Evolutionary conservation across 2,797 vertebrate species (phyloP).

Genomic region (Euphonia xanthogaster): DNA sequence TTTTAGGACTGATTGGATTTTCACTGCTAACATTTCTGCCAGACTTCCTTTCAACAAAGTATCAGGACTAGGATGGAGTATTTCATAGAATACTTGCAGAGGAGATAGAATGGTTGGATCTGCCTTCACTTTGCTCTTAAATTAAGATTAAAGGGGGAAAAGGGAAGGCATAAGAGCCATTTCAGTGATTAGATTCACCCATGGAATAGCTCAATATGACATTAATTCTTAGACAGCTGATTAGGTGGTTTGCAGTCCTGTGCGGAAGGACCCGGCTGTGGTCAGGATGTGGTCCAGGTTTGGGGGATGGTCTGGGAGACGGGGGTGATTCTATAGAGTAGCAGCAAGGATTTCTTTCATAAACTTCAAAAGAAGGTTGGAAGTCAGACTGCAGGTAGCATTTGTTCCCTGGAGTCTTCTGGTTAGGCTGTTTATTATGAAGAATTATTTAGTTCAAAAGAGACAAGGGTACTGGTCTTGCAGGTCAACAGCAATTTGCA

Average conservation of each 20-base stretch:
- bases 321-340: neutral
- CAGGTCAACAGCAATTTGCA: slow-evolving; percentile 28
- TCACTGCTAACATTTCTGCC: slow-evolving; percentile 29
- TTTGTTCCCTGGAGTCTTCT: neutral
- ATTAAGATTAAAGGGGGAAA: neutral
- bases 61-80: neutral
- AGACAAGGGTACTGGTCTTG: neutral
- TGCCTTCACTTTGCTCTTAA: neutral
- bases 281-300: neutral
- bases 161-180: neutral
- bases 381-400: neutral
- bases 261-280: neutral
- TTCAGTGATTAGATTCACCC: neutral
- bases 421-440: neutral
- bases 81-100: neutral
- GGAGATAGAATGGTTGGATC: neutral
- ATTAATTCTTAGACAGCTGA: neutral
- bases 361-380: neutral
- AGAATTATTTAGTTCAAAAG: neutral
- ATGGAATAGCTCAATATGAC: neutral
- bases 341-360: neutral
- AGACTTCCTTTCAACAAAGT: slow-evolving; percentile 17
- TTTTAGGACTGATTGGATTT: slow-evolving; percentile 26
- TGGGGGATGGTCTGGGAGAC: neutral
- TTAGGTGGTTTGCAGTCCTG: neutral